Base-by-base conservation (phyloP, 2,797 vertebrate genomes). In the Sebastes variabilis region DNA sequence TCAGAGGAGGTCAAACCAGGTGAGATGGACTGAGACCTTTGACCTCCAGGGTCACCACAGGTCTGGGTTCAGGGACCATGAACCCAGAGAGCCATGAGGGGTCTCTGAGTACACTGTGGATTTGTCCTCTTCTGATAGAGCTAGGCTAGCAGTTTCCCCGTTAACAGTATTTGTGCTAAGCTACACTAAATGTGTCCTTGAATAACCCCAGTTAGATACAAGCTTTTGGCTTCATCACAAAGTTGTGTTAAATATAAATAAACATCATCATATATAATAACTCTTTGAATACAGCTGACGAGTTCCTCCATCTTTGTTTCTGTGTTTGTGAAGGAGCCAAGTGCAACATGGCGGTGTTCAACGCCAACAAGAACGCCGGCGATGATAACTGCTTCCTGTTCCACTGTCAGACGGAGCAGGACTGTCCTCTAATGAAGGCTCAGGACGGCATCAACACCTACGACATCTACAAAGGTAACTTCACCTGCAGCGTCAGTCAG, bases 351-450 rank as follows among this genome's bases (percentile, higher is more conserved):
- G 90, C 95, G 18, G 93, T 98, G 85, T 99, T 96, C 78, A 95
- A 96, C 25, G 79, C 86, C 60, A 92, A 89, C 75, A 97, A 95
- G 66, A 77, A 80, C 16, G 49, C 58, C 0, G 12, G 34, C 0
- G 94, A 94, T 1, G 95, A 96, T 9, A 98, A 97, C 95, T 99
- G 98, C 93, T 96, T 97, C 90, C 92, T 97, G 36, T 97, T 98
- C 87, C 93, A 97, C 94, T 98, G 97, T 71, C 96, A 94, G 14
- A 91, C 72, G 1, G 87, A 95, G 75, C 96, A 96, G 74, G 96
- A 97, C 91, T 99, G 97, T 83, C 97, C 96, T 0, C 69, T 97
- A 66, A 96, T 94, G 81, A 91, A 93, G 2, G 90, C 93, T 0
- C 83, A 83, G 0, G 22, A 81, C 0, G 96, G 96, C 27, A 87